phyloP scores from a whole-genome alignment of 2,888 invertebrate species.

The Leptura quadrifasciata region DNA sequence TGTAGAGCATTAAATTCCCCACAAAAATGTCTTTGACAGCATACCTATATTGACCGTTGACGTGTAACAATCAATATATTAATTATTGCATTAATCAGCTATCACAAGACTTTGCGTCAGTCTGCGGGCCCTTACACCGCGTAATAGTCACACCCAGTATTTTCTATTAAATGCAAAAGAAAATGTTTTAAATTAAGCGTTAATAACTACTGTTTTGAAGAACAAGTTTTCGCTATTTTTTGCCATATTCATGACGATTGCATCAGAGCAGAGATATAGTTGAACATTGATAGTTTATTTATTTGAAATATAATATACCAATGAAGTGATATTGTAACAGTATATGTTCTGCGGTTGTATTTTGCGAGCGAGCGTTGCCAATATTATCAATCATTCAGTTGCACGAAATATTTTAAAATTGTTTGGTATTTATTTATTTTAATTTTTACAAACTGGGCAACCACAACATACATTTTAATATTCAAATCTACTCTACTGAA shows the following conservation, averaged over 20 bases:
- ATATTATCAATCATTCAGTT: slow-evolving; percentile 40
- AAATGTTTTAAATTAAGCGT: too few species aligned
- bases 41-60: too few species aligned
- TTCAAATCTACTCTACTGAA: background rate
- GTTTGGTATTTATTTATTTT: slow-evolving; percentile 28
- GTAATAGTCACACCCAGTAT: too few species aligned
- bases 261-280: background rate
- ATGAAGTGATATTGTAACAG: slow-evolving; percentile 40
- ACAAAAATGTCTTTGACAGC: too few species aligned
- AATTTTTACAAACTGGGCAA: slow-evolving; percentile 5
- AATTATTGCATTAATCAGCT: too few species aligned
- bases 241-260: background rate
- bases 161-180: too few species aligned
- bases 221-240: background rate
- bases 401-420: slow-evolving; percentile 36
- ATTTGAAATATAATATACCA: slow-evolving; percentile 40
- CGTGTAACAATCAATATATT: too few species aligned
- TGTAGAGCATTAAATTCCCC: too few species aligned
- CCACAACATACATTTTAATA: slow-evolving; percentile 5
- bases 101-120: too few species aligned
- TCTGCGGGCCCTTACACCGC: too few species aligned
- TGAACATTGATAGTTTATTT: slow-evolving; percentile 22
- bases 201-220: too few species aligned
- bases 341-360: slow-evolving; percentile 37
- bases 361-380: slow-evolving; percentile 31